Evolutionary conservation across 2,888 invertebrate species (phyloP), one percentile per base, ranked within the genome.

Genomic region (Oegoconia quadripuncta): DNA sequence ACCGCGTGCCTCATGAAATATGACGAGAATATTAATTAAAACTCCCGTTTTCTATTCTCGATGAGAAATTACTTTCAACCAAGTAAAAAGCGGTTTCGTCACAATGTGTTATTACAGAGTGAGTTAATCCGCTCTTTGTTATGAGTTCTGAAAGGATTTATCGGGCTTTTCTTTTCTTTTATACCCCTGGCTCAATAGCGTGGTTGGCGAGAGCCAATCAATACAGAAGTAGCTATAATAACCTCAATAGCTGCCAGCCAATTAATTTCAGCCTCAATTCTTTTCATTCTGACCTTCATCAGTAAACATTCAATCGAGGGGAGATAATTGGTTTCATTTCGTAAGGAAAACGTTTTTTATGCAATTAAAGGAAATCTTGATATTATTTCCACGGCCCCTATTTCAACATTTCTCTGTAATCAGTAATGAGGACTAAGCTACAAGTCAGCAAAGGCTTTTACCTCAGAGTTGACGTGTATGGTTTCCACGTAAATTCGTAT

Each of bases 121-220:
- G 54, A 65, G 68, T 64, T 75, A 72, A 78, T 74, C 76, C 67
- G 56, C 71, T 60, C 74, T 22, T 78, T 78, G 75, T 81, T 73
- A 67, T 64, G 68, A 71, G 70, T 67, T 68, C 61, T 64, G 55
- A 67, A 64, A 62, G 65, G 73, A 72, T 75, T 74, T 71, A 70
- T 61, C 50, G 49, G 55, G 64, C 43, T 64, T 63, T 64, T 62
- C 63, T 62, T 64, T 70, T 68, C 63, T 63, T 62, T 50, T 52
- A 54, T 60, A 48, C 50, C 37, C n/a, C n/a, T 46, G 45, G 46
- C 48, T 66, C 63, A 64, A 64, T 68, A 55, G 55, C 55, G 43
- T 37, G 39, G 50, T 55, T 49, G 49, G 50, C 47, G 48, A 58
- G 52, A 59, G 54, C 60, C 55, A 60, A 63, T 68, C 55, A 39